These are phyloP conservation scores for Pterostichus niger DNA, from an alignment of 2,888 invertebrate genomes.

Conservation along the genomic window DNA sequence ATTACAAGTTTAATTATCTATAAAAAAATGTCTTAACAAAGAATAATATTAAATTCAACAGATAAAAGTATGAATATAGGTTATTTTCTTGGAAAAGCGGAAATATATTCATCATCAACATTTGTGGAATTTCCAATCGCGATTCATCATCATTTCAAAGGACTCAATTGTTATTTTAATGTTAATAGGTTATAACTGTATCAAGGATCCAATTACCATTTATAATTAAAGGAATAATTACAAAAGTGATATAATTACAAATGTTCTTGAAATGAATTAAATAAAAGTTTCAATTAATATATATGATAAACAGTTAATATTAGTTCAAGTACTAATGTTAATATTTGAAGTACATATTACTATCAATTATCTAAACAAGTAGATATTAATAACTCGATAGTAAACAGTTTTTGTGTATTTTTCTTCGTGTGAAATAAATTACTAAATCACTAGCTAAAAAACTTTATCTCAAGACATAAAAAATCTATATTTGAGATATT, in stretches of 20 bases:
- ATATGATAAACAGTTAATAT: background rate
- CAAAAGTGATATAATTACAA: background rate
- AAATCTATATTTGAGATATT: no score
- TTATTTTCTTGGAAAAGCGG: background rate
- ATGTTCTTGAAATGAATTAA: background rate
- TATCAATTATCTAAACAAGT: background rate
- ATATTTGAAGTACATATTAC: background rate
- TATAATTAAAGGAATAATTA: background rate
- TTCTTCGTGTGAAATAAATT: background rate
- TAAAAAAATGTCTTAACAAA: no score
- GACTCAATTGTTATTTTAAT: background rate
- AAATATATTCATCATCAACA: background rate
- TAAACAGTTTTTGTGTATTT: constrained; percentile 1
- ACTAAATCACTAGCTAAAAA: background rate
- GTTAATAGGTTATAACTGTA: constrained; percentile 19
- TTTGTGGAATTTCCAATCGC: background rate
- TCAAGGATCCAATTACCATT: constrained; percentile 8
- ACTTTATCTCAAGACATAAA: no score
- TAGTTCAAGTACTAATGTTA: background rate
- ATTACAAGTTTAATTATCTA: no score
- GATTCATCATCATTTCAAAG: constrained; percentile 6
- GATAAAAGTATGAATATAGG: no score
- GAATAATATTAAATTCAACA: no score
- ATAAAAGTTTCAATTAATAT: background rate
- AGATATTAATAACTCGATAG: background rate